phyloP scores from a whole-genome alignment of 2,888 invertebrate species.

The Cylindroiulus punctatus region DNA sequence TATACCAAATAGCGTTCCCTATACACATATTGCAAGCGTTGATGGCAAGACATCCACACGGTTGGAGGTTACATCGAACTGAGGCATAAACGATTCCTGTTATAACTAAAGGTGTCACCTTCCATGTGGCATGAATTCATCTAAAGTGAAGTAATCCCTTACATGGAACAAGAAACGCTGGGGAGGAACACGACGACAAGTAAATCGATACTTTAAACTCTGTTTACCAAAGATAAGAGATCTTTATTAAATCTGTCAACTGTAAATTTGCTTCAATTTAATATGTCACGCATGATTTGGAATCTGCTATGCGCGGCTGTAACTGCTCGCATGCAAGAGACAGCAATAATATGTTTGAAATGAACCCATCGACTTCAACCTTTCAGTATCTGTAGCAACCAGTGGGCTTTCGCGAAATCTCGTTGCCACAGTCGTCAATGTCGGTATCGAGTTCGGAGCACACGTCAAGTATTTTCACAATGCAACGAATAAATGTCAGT shows the following conservation, averaged over 20 bases:
- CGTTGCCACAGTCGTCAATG: neutral
- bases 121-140: neutral
- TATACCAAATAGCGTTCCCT: neutral
- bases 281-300: neutral
- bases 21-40: neutral
- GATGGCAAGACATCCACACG: neutral
- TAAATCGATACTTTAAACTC: slow-evolving; percentile 11
- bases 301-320: neutral
- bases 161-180: neutral
- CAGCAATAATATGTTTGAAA: neutral
- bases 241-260: slow-evolving; percentile 25
- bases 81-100: neutral
- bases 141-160: neutral
- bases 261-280: neutral
- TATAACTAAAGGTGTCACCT: slow-evolving; percentile 7
- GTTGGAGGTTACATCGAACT: neutral
- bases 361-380: neutral
- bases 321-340: neutral
- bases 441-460: slow-evolving; percentile 4
- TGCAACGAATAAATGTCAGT: neutral
- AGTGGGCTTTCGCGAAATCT: neutral
- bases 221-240: neutral
- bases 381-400: slow-evolving; percentile 1
- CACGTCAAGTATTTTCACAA: slow-evolving; percentile 30
- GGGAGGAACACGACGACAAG: neutral